Percentiles rank a stretch among this genome's conserved stretches.
Conservation (phyloP, 1,140 invertebrate species). For the Leptopilina boulardi region DNA sequence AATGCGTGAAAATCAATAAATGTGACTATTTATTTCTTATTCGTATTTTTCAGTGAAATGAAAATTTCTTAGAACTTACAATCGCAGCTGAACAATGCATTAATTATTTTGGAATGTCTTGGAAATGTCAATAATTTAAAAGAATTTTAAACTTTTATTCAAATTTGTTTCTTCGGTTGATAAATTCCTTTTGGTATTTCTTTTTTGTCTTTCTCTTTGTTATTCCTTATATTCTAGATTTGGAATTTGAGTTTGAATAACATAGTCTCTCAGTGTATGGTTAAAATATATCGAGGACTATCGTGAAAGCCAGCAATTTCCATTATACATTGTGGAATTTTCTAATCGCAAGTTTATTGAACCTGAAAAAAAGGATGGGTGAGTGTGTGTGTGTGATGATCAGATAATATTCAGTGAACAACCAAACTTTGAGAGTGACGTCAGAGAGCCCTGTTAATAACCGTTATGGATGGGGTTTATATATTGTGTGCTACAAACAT, state of each 20-base stretch:
- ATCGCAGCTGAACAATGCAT: not conserved
- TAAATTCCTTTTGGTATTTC: too few relatives aligned
- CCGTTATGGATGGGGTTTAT: slow-evolving; percentile 65
- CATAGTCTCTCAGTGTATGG: too few relatives aligned
- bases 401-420: slow-evolving; percentile 44
- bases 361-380: slow-evolving; percentile 34
- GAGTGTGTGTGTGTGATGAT: not conserved
- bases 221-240: too few relatives aligned
- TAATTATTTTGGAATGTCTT: not conserved
- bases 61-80: not conserved
- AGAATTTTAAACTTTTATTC: not conserved
- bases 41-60: not conserved
- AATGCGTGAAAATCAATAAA: too few relatives aligned
- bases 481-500: slow-evolving; percentile 66
- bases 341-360: slow-evolving; percentile 16
- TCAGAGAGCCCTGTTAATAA: slow-evolving; percentile 69
- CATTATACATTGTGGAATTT: not conserved
- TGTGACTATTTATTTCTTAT: not conserved
- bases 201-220: too few relatives aligned
- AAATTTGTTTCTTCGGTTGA: too few relatives aligned
- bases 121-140: not conserved
- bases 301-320: not conserved
- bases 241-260: too few relatives aligned
- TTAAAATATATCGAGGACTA: too few relatives aligned
- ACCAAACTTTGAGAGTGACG: slow-evolving; percentile 54